A percentile compares a stretch with the other conserved stretches of the same genome.
Conservation (phyloP, 2,113 vertebrate species). For the Tamias sibiricus region DNA sequence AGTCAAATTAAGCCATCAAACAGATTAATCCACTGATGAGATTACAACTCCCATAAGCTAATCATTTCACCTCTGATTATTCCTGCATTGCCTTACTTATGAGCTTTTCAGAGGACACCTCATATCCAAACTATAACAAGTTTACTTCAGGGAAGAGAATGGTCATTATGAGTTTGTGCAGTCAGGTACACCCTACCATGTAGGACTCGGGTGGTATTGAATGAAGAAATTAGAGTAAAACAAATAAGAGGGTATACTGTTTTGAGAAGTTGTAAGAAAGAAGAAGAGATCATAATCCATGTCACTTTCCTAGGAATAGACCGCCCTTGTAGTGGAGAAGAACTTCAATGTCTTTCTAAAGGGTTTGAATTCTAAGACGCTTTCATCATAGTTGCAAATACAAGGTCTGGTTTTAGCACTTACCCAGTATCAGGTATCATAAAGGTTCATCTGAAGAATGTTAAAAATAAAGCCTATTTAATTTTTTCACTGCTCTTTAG, state of each 20-base stretch:
- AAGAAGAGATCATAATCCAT: neutral
- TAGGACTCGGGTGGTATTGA: neutral
- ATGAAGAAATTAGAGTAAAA: neutral
- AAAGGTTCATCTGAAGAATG: neutral
- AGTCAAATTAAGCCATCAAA: too few species aligned
- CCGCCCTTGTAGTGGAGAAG: neutral
- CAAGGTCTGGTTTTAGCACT: neutral
- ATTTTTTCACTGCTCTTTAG: constrained; percentile 44
- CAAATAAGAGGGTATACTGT: neutral
- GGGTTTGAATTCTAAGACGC: constrained; percentile 27
- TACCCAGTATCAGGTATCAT: neutral
- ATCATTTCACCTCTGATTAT: too few species aligned
- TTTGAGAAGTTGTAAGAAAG: neutral
- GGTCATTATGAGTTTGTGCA: neutral
- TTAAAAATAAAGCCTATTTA: constrained; percentile 37
- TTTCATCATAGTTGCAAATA: neutral
- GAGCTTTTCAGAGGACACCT: too few species aligned
- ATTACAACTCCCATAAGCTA: too few species aligned
- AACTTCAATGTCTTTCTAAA: neutral
- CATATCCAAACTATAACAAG: too few species aligned
- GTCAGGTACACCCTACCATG: neutral
- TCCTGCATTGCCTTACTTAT: too few species aligned
- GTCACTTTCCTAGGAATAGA: neutral
- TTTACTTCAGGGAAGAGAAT: neutral
- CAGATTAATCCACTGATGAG: too few species aligned